Conservation (phyloP, 2,113 vertebrate species). For the Lipophrys pholis region DNA sequence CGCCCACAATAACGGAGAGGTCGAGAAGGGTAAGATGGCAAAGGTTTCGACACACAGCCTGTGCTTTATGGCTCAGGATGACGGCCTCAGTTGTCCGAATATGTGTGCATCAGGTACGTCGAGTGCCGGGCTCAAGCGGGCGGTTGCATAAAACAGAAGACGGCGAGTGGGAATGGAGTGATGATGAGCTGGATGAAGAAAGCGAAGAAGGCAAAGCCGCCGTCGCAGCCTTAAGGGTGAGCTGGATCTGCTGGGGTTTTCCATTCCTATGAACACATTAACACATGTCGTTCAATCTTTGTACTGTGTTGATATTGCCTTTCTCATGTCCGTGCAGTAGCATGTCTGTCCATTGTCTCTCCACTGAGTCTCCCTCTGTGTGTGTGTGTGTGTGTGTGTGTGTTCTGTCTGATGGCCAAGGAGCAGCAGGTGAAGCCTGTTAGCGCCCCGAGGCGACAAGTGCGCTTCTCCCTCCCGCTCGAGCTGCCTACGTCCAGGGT, state of each 20-base stretch:
- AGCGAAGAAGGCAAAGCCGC: slow-evolving; percentile 95
- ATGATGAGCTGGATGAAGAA: slow-evolving; percentile 95
- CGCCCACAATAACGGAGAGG: slow-evolving; percentile 95
- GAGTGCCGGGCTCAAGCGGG: slow-evolving; percentile 96
- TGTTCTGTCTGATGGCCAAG: slow-evolving; percentile 82
- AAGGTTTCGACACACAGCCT: background rate
- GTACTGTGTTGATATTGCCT: slow-evolving; percentile 47
- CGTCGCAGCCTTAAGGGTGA: slow-evolving; percentile 79
- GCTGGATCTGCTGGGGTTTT: background rate
- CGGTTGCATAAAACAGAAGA: slow-evolving; percentile 97
- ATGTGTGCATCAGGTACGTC: slow-evolving; percentile 86
- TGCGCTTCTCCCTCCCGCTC: slow-evolving; percentile 85
- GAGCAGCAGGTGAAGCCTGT: slow-evolving; percentile 84
- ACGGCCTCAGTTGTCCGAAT: background rate
- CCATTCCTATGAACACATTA: background rate
- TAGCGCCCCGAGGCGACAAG: slow-evolving; percentile 82
- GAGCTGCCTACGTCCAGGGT: slow-evolving; percentile 86
- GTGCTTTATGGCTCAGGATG: background rate
- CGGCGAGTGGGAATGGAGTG: slow-evolving; percentile 98
- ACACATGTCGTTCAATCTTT: slow-evolving; percentile 37
- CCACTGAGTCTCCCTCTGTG: slow-evolving; percentile 59
- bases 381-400: slow-evolving; percentile 44
- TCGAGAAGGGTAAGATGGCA: slow-evolving; percentile 89
- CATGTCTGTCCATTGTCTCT: slow-evolving; percentile 62
- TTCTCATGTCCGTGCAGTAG: slow-evolving; percentile 63